phyloP scores from a whole-genome alignment of 2,888 invertebrate genomes.

The Scelioninae gen. 2 region DNA sequence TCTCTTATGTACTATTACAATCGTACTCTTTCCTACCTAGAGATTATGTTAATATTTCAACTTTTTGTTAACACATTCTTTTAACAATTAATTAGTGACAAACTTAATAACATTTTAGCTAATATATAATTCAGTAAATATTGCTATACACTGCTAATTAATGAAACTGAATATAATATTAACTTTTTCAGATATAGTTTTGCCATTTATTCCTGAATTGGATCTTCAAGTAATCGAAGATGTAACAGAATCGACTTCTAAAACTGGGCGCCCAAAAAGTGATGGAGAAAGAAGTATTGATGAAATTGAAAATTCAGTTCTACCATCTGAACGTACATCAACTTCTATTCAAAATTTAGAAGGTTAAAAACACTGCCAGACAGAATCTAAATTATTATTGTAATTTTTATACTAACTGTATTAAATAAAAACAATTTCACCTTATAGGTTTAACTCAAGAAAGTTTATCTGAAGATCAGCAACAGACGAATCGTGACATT shows the following conservation, averaged over 20 bases:
- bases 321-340: conserved; percentile 46
- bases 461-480: conserved; percentile 37
- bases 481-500: conserved; percentile 21
- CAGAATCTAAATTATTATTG: too few species aligned
- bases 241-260: conserved; percentile 69
- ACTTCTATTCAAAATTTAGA: conserved; percentile 48
- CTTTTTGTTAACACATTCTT: too few species aligned
- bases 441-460: conserved; percentile 23
- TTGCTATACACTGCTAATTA: too few species aligned
- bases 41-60: too few species aligned
- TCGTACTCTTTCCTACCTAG: too few species aligned
- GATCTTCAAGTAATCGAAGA: conserved; percentile 72
- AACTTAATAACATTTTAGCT: too few species aligned
- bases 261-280: conserved; percentile 56
- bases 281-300: conserved; percentile 39
- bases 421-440: too few species aligned
- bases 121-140: too few species aligned
- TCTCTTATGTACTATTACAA: too few species aligned
- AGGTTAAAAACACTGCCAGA: conserved; percentile 19
- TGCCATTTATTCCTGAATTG: conserved; percentile 70
- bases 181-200: conserved; percentile 63
- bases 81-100: too few species aligned
- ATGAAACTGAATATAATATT: too few species aligned
- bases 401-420: too few species aligned
- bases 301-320: conserved; percentile 48